A percentile compares a stretch with the other conserved stretches of the same genome.
Conservation (phyloP, 2,888 invertebrate genomes). For the Patella ulyssiponensis region DNA sequence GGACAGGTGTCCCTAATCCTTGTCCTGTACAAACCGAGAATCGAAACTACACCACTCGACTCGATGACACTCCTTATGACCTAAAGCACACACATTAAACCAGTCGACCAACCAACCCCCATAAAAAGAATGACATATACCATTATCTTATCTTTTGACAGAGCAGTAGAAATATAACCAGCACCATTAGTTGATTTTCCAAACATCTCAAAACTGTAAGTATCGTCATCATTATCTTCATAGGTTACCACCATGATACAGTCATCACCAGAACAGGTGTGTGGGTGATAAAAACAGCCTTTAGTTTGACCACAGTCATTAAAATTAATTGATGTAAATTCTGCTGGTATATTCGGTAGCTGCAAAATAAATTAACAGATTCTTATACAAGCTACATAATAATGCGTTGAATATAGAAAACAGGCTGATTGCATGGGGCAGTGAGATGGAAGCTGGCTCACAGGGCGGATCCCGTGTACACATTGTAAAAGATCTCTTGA, state of each 20-base stretch:
- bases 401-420: too few species aligned
- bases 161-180: not conserved
- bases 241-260: conserved; percentile 19
- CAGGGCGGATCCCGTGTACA: too few species aligned
- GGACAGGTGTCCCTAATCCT: too few species aligned
- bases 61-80: too few species aligned
- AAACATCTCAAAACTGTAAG: conserved; percentile 23
- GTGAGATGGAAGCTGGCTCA: too few species aligned
- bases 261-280: conserved; percentile 18
- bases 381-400: too few species aligned
- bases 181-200: not conserved
- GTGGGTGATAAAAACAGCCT: conserved; percentile 26
- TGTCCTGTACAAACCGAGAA: too few species aligned
- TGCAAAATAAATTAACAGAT: not conserved
- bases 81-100: too few species aligned
- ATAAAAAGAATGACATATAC: not conserved
- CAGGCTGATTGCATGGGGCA: too few species aligned
- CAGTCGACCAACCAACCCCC: too few species aligned
- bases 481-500: too few species aligned
- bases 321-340: not conserved
- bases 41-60: too few species aligned
- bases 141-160: not conserved
- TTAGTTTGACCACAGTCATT: conserved; percentile 16
- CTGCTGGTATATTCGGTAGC: not conserved
- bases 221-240: conserved; percentile 7